Evolutionary conservation across 1,140 invertebrate genomes (phyloP), one percentile per base, ranked within the genome.

Genomic region (Asobara japonica): DNA sequence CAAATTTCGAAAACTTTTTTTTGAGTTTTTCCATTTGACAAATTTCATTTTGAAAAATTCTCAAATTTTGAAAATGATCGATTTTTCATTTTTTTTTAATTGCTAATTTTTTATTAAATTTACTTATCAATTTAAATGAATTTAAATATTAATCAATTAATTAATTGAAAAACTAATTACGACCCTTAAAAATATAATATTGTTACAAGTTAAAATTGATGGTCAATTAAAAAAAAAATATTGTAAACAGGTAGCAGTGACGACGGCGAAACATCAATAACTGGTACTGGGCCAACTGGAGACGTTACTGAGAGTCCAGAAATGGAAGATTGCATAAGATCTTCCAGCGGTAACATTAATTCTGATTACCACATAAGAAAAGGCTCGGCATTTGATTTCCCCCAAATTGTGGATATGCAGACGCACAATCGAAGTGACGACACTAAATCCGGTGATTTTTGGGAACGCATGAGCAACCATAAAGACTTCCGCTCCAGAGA

Each of bases 161-260:
- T n/a, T n/a, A n/a, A n/a, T n/a, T n/a, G n/a, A n/a, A n/a, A n/a
- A n/a, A n/a, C n/a, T n/a, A n/a, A n/a, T n/a, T n/a, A n/a, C n/a
- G n/a, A n/a, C n/a, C n/a, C n/a, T n/a, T n/a, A n/a, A n/a, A n/a
- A n/a, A n/a, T n/a, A n/a, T n/a, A n/a, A n/a, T n/a, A n/a, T n/a
- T n/a, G n/a, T n/a, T n/a, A n/a, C n/a, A n/a, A n/a, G n/a, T n/a
- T n/a, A n/a, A n/a, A n/a, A n/a, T n/a, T n/a, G n/a, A n/a, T n/a
- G n/a, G n/a, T n/a, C n/a, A n/a, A n/a, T n/a, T n/a, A n/a, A n/a
- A n/a, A n/a, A n/a, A n/a, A n/a, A n/a, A 48, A 48, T n/a, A 16
- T n/a, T 48, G 5, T 11, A 11, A 36, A 31, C 69, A 87, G 86
- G 86, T 85, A 87, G 82, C 78, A 87, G 84, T 80, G 85, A 87